phyloP scores from a whole-genome alignment of 2,888 invertebrate genomes.

The Glaucopsyche alexis region DNA sequence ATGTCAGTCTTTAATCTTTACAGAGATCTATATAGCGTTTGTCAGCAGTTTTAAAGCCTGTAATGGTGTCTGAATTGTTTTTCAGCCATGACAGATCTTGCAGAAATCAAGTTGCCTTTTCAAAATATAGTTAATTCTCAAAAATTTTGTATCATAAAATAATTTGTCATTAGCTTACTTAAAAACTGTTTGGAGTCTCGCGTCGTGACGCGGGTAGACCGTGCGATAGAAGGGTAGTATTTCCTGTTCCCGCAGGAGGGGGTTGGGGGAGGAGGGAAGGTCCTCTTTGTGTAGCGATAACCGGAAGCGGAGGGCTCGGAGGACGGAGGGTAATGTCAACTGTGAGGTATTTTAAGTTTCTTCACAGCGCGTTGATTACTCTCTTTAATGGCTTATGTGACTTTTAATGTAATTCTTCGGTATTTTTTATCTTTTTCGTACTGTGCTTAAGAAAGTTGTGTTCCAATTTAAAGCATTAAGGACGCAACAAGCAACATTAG shows the following conservation, averaged over 20 bases:
- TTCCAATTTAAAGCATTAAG: background rate
- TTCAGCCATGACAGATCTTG: background rate
- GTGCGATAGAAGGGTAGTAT: conserved; percentile 79
- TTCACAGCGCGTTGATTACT: conserved; percentile 66
- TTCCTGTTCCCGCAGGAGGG: conserved; percentile 67
- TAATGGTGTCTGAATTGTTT: background rate
- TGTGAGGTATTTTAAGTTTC: conserved; percentile 72
- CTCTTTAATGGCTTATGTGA: conserved; percentile 45
- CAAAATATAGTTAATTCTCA: conserved; percentile 26
- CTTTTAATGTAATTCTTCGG: conserved; percentile 43
- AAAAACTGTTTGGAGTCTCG: conserved; percentile 63
- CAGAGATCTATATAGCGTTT: no score
- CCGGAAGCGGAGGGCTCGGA: conserved; percentile 76
- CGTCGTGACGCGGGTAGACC: conserved; percentile 70
- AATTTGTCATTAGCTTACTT: conserved; percentile 55
- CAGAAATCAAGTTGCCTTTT: background rate
- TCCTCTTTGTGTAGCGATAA: conserved; percentile 77
- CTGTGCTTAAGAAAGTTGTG: conserved; percentile 12
- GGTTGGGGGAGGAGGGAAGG: conserved; percentile 52
- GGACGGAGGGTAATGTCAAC: conserved; percentile 77
- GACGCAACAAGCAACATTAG: background rate
- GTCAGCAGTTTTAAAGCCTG: no score
- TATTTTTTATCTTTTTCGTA: background rate
- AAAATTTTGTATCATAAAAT: conserved; percentile 38
- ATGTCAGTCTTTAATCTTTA: no score